A percentile compares a stretch with the other conserved stretches of the same genome.
These are phyloP conservation scores for Tragelaphus scriptus DNA, from an alignment of 2,113 vertebrate species.

Conservation along the genomic window DNA sequence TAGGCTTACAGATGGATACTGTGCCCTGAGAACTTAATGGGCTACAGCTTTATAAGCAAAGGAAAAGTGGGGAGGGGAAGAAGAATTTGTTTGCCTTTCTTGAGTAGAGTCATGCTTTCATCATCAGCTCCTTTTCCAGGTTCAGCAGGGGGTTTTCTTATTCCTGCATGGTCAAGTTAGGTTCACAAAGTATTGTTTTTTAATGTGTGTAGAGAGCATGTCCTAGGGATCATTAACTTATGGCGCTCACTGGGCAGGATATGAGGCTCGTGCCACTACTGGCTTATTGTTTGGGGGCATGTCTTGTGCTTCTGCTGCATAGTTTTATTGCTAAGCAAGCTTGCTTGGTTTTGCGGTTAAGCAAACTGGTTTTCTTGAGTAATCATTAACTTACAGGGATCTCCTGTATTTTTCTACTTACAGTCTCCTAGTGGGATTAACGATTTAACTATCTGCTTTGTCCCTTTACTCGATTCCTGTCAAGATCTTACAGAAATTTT, in stretches of 20 bases:
- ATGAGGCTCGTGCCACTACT: neutral
- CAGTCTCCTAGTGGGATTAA: neutral
- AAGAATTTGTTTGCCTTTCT: neutral
- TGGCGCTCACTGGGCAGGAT: neutral
- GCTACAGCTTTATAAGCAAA: neutral
- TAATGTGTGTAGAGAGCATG: neutral
- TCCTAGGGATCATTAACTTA: neutral
- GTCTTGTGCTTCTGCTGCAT: neutral
- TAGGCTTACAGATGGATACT: neutral
- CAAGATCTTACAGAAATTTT: neutral
- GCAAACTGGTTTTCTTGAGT: neutral
- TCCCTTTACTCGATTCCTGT: neutral
- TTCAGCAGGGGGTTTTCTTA: neutral
- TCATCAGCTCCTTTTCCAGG: neutral
- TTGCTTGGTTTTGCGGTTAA: neutral
- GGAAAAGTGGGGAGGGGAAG: neutral
- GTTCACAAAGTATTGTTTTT: neutral
- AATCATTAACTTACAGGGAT: neutral
- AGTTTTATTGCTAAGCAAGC: neutral
- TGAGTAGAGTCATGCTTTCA: neutral
- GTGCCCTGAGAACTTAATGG: neutral
- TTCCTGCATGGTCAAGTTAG: neutral
- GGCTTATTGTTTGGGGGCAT: neutral
- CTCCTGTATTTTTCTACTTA: neutral
- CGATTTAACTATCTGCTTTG: neutral